Evolutionary conservation across 2,797 vertebrate species (phyloP).

Genomic region (Hipposideros larvatus): DNA sequence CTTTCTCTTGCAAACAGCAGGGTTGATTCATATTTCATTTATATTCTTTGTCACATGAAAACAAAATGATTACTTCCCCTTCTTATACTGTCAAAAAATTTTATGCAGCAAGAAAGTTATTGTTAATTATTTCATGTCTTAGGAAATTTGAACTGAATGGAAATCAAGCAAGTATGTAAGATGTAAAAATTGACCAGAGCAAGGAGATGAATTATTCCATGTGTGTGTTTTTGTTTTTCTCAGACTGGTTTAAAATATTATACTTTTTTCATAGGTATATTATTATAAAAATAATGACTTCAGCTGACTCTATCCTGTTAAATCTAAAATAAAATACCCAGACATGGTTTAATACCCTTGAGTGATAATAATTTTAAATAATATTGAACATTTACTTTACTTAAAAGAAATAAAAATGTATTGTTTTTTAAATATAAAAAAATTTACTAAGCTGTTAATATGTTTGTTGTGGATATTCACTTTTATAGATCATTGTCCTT

Average conservation of each 20-base stretch:
- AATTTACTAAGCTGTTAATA: not conserved
- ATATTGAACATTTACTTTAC: not conserved
- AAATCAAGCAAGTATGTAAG: conserved; percentile 25
- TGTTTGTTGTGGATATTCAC: not conserved
- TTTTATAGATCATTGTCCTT: not conserved
- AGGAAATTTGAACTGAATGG: not conserved
- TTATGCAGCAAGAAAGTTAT: not conserved
- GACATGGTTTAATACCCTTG: not conserved
- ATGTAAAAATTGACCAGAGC: not conserved
- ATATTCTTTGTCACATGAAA: not conserved
- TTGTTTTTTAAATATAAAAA: not conserved
- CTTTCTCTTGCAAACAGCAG: not conserved
- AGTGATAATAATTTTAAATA: not conserved
- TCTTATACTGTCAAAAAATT: not conserved
- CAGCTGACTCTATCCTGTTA: not conserved
- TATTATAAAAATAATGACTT: not conserved
- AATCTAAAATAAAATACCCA: not conserved
- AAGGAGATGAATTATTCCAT: not conserved
- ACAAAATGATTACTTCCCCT: not conserved
- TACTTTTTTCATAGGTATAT: not conserved
- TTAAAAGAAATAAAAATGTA: not conserved
- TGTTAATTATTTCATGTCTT: not conserved
- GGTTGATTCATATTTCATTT: not conserved
- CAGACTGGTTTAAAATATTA: not conserved
- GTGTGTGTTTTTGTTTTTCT: not conserved